phyloP scores from a whole-genome alignment of 2,888 invertebrate genomes.

The Helleia helle region DNA sequence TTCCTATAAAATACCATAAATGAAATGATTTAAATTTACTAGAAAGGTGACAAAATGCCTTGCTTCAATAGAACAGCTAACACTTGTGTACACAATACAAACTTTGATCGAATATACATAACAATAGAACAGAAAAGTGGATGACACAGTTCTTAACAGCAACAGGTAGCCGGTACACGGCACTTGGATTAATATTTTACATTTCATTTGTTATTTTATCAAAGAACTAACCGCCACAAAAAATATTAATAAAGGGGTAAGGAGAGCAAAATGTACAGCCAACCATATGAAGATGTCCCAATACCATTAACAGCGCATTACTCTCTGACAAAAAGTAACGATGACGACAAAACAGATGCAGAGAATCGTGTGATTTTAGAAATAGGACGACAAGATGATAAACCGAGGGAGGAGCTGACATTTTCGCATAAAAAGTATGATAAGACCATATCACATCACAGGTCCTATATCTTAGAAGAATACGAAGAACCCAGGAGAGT shows the following conservation, averaged over 20 bases:
- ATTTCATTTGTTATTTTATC: no score
- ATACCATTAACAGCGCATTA: slow-evolving; percentile 56
- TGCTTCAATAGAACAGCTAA: slow-evolving; percentile 37
- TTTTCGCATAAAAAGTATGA: slow-evolving; percentile 70
- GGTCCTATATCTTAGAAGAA: slow-evolving; percentile 61
- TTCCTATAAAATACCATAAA: slow-evolving; percentile 16
- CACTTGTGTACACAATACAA: slow-evolving; percentile 66
- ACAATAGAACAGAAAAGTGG: slow-evolving; percentile 54
- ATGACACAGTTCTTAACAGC: slow-evolving; percentile 52
- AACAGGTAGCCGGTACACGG: slow-evolving; percentile 34
- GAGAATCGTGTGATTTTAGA: slow-evolving; percentile 64
- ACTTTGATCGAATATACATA: slow-evolving; percentile 69
- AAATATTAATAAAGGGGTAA: no score
- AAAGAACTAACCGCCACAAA: no score
- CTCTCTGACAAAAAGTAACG: slow-evolving; percentile 46
- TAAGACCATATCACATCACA: slow-evolving; percentile 62
- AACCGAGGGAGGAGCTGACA: slow-evolving; percentile 53
- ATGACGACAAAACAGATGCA: slow-evolving; percentile 47
- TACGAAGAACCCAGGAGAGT: slow-evolving; percentile 47
- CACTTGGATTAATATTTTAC: slow-evolving; percentile 13
- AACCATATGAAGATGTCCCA: slow-evolving; percentile 51
- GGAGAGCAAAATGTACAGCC: slow-evolving; percentile 55
- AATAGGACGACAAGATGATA: slow-evolving; percentile 65
- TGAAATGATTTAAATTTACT: no score
- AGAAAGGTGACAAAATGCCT: slow-evolving; percentile 19